These are phyloP conservation scores for Sphaeridia pumilis DNA, from an alignment of 2,888 invertebrate genomes.

Conservation along the genomic window DNA sequence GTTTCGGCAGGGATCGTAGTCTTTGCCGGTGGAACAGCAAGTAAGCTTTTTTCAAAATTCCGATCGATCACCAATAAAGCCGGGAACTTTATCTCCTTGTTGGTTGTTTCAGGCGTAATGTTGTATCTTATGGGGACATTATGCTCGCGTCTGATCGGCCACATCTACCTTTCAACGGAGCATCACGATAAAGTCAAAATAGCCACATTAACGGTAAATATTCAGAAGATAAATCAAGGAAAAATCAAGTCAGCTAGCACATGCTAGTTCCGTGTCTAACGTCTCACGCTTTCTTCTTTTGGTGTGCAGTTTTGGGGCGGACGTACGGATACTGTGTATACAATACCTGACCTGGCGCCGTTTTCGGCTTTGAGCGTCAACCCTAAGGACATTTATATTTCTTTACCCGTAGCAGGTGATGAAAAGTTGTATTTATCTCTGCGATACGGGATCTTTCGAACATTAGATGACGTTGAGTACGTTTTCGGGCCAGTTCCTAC, in stretches of 20 bases:
- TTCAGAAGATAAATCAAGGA: no score
- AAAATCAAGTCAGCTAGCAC: no score
- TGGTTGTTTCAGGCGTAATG: constrained; percentile 21
- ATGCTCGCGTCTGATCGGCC: constrained; percentile 20
- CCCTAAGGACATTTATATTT: constrained; percentile 12
- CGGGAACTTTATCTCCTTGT: background rate
- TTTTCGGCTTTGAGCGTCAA: background rate
- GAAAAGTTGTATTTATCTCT: constrained; percentile 13
- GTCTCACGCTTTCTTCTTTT: no score
- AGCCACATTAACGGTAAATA: constrained; percentile 17
- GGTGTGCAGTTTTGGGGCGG: constrained; percentile 29
- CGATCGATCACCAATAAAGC: background rate
- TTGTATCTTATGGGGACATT: constrained; percentile 26
- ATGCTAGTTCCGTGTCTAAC: no score
- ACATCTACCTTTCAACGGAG: constrained; percentile 19
- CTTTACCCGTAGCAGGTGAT: constrained; percentile 21
- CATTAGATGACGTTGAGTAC: constrained; percentile 13
- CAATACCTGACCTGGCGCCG: constrained; percentile 1
- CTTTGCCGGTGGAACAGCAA: constrained; percentile 18
- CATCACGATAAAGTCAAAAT: constrained; percentile 18
- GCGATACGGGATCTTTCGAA: background rate
- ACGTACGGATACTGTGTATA: background rate
- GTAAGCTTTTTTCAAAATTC: constrained; percentile 16
- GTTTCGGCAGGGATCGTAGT: constrained; percentile 5
- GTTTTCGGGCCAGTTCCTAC: constrained; percentile 10